These are phyloP conservation scores for Philaenus spumarius DNA, from an alignment of 1,140 invertebrate species.

Conservation along the genomic window DNA sequence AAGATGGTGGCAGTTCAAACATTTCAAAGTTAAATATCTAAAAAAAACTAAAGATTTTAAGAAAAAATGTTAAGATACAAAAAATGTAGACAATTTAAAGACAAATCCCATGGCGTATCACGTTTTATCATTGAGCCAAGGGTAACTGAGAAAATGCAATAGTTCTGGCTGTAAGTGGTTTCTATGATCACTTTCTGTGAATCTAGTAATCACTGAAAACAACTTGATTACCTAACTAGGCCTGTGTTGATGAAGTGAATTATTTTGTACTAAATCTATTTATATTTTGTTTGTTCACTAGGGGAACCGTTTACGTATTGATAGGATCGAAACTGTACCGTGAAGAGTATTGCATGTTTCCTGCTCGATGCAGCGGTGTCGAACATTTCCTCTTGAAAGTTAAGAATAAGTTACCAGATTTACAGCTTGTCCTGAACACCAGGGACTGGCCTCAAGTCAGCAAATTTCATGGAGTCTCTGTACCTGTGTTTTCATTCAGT, in stretches of 20 bases:
- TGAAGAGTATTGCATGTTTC: slow-evolving; percentile 83
- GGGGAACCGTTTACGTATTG: slow-evolving; percentile 80
- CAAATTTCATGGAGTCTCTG: slow-evolving; percentile 45
- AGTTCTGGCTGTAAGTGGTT: too few relatives aligned
- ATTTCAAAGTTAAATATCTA: too few relatives aligned
- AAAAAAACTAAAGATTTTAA: too few relatives aligned
- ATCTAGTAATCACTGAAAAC: too few relatives aligned
- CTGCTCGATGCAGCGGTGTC: slow-evolving; percentile 80
- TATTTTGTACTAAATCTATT: neutral
- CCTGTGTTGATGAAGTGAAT: neutral
- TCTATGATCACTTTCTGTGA: too few relatives aligned
- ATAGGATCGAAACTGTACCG: slow-evolving; percentile 74
- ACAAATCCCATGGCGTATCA: neutral
- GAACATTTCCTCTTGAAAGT: slow-evolving; percentile 79
- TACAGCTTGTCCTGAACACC: slow-evolving; percentile 84
- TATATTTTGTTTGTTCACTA: slow-evolving; percentile 29
- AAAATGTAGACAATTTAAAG: too few relatives aligned
- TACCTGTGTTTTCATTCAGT: slow-evolving; percentile 92
- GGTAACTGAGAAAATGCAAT: too few relatives aligned
- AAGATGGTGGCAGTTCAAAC: too few relatives aligned
- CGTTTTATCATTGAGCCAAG: too few relatives aligned
- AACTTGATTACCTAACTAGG: neutral
- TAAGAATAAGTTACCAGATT: slow-evolving; percentile 60
- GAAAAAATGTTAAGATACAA: neutral
- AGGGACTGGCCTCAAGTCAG: slow-evolving; percentile 88